Evolutionary conservation across 2,797 vertebrate species (phyloP), one percentile per base, ranked within the genome.

Genomic region (Ptychobarbus kaznakovi): DNA sequence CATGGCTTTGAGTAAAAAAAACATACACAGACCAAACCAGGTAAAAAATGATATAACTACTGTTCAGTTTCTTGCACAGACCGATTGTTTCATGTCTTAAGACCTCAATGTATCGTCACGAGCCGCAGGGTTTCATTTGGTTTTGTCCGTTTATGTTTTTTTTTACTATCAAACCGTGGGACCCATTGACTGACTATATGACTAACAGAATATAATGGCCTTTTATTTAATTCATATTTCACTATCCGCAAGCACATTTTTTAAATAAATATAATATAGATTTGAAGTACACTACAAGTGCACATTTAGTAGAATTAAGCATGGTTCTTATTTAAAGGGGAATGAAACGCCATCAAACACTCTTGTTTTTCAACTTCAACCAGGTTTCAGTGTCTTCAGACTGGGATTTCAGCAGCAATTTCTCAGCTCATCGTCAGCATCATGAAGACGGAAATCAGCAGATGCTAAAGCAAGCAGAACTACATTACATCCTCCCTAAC

Each of bases 351-450:
- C 35, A 15, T 38, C 6, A 44, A 79, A 10, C 38, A 8, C 35
- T 53, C 5, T 58, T 35, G 2, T 58, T 38, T 74, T 65, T 22
- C 9, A 58, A 12, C 35, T 58, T 35, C 18, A 68, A 53, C 20
- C 91, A 99, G 98, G 94, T 98, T 83, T 98, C 98, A 0, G 76
- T 91, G 1, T 0, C 88, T 44, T 94, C 95, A 46, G 98, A 99
- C 91, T 97, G 96, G 97, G 95, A 92, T 90, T 97, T 95, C 35
- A 66, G 20, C 35, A 97, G 97, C 86, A 84, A 88, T 1, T 99
- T 99, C 90, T 90, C 95, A 18, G 80, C 85, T 32, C 97, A 99
- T 86, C 97, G 97, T 35, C 98, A 99, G 3, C 98, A 99, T 88
- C 97, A 97, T 3, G 77, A 66, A 12, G 10, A 70, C 0, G 98